Evolutionary conservation across 2,113 vertebrate genomes (phyloP).

Genomic region (Nyctereutes procyonoides): DNA sequence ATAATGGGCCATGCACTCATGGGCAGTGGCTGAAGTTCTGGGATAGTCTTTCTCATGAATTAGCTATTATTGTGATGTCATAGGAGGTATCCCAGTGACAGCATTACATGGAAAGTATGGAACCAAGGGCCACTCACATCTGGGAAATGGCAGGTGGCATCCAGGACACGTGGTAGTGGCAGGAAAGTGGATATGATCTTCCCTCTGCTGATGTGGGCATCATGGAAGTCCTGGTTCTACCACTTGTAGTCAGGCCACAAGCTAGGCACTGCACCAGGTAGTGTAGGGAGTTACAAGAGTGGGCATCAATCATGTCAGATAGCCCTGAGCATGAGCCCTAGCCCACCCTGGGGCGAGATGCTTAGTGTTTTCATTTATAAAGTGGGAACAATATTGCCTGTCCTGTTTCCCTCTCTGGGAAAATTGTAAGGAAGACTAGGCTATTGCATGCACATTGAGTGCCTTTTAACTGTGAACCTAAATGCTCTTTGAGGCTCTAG

Average conservation of each 20-base stretch:
- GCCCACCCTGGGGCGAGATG: background rate
- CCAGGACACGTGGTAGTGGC: too few relatives aligned
- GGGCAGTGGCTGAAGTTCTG: background rate
- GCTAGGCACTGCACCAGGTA: background rate
- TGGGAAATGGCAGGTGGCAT: background rate
- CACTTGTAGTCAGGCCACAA: background rate
- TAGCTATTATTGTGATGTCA: background rate
- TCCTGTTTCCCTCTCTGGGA: background rate
- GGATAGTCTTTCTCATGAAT: background rate
- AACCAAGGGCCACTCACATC: background rate
- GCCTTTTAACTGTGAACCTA: background rate
- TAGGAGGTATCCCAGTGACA: background rate
- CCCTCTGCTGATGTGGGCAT: background rate
- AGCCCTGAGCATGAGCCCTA: background rate
- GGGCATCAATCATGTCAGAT: background rate
- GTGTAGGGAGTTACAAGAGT: background rate
- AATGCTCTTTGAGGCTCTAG: rapidly evolving
- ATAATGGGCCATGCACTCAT: background rate
- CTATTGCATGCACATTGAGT: background rate
- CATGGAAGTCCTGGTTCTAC: background rate
- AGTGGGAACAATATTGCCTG: too few relatives aligned
- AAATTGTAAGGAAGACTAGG: background rate
- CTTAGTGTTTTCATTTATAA: background rate
- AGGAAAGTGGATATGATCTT: background rate
- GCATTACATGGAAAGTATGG: background rate